Evolutionary conservation across 2,888 invertebrate species (phyloP), one percentile per base, ranked within the genome.

Genomic region (Anarsia innoxiella): DNA sequence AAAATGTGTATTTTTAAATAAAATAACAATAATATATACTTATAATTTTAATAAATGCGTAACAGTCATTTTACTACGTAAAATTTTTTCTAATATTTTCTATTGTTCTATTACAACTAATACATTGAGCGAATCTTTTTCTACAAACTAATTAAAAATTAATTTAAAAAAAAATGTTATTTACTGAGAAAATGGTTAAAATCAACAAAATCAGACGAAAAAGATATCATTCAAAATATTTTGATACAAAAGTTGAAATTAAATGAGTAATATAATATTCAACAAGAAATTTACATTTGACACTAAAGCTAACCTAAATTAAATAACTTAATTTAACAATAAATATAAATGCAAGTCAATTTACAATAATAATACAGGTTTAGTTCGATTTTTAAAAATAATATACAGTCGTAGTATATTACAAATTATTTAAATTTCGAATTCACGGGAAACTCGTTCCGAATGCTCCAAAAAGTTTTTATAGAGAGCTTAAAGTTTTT

Each of bases 341-440:
- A 72, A 76, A 41, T 41, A 76, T 78, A 77, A 77, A 76, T 79
- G 70, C 70, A 56, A 53, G 59, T 62, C 49, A 67, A 66, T 73
- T 61, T 74, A 77, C 69, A 73, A 50, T 35, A 48, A 40, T 42
- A 51, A 49, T 42, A 40, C 28, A 44, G n/a, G n/a, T n/a, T n/a
- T n/a, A n/a, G n/a, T n/a, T n/a, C n/a, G n/a, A n/a, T n/a, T n/a
- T n/a, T n/a, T n/a, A n/a, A n/a, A 16, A 45, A 49, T 44, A 48
- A 56, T 55, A 52, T 61, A 63, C 60, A 66, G 55, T 57, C 30
- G n/a, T 42, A 41, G 47, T 50, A 53, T 53, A 45, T 49, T 55
- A 51, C 45, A 35, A 28, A 28, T 26, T n/a, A 26, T n/a, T 3
- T n/a, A 8, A 26, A 26, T n/a, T 26, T 9, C 4, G 10, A 28